Base-by-base conservation (phyloP, 2,888 invertebrate genomes). In the Lucinisca nassula region DNA sequence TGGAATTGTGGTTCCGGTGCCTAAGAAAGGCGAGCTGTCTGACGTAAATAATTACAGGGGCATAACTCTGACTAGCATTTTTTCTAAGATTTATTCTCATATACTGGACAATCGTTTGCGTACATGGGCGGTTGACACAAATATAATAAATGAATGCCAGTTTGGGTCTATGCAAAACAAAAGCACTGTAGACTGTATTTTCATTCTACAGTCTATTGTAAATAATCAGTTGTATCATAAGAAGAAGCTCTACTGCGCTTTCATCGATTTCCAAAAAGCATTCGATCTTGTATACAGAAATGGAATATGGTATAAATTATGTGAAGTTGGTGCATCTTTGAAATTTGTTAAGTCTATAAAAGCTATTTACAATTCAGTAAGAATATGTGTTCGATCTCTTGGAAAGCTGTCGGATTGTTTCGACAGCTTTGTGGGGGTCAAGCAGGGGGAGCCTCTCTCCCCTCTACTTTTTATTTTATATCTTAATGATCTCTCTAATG, bases 231-330 rank as follows among this genome's bases (percentile, higher is more conserved):
- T 79, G 21, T 17, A 55, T n/a, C 24, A 70, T 38, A 79, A 67
- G 37, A 14, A 12, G 30, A 75, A 84, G n/a, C 45, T 61, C 6
- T 75, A 51, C 67, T 67, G 76, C 17, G 84, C 79, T 0, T 55
- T 79, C 35, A 73, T 84, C 1, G 78, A 84, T 61, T 84, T 84
- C 40, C 30, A 73, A 51, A 74, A 84, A 38, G n/a, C n/a, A n/a
- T n/a, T n/a, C n/a, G n/a, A n/a, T n/a, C n/a, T n/a, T n/a, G n/a
- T n/a, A n/a, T n/a, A n/a, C n/a, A n/a, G n/a, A n/a, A n/a, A n/a
- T n/a, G n/a, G n/a, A n/a, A n/a, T n/a, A n/a, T n/a, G 30, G 55
- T 73, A 70, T 27, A 83, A 83, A 58, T 38, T 83, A 30, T 45
- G 45, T 45, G 30, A 35, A 21, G 30, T 35, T 35, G 79, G 79